Evolutionary conservation across 2,888 invertebrate genomes (phyloP).

Genomic region (Nasonia oneida): DNA sequence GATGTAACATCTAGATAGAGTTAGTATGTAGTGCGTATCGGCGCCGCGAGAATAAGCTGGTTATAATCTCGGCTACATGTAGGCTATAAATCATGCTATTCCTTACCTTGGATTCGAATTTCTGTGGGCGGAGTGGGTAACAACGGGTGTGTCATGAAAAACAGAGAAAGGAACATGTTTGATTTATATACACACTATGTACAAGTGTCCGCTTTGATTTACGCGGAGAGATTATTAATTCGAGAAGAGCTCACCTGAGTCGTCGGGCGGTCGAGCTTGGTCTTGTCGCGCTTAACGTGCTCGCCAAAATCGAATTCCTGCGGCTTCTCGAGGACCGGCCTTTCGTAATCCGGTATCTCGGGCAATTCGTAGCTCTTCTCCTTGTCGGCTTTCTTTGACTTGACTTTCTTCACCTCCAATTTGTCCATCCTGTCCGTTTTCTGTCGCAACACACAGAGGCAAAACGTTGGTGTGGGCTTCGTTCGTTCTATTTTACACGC

Average conservation of each 20-base stretch:
- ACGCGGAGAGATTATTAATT: not conserved
- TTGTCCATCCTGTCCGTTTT: conserved; percentile 76
- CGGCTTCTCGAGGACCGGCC: conserved; percentile 84
- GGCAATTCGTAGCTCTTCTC: conserved; percentile 76
- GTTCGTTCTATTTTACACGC: too few relatives aligned
- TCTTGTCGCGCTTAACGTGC: conserved; percentile 73
- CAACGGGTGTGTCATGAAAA: conserved; percentile 41
- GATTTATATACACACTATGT: not conserved
- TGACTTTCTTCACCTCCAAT: conserved; percentile 73
- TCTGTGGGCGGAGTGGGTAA: conserved; percentile 66
- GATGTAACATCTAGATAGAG: not conserved
- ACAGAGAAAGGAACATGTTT: conserved; percentile 17
- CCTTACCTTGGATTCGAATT: conserved; percentile 77
- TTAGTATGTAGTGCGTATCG: conserved; percentile 37
- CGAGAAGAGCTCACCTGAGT: conserved; percentile 70
- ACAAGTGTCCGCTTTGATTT: not conserved
- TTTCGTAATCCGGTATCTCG: conserved; percentile 85
- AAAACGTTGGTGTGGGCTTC: not conserved
- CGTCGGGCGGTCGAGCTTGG: conserved; percentile 75
- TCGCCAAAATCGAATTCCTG: conserved; percentile 77
- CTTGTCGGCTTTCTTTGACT: conserved; percentile 72
- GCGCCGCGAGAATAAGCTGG: not conserved
- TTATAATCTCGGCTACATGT: conserved; percentile 25
- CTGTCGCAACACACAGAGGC: conserved; percentile 63
- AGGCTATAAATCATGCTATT: conserved; percentile 46